These are phyloP conservation scores for Ammospiza maritima DNA, from an alignment of 2,797 vertebrate species.

Conservation along the genomic window DNA sequence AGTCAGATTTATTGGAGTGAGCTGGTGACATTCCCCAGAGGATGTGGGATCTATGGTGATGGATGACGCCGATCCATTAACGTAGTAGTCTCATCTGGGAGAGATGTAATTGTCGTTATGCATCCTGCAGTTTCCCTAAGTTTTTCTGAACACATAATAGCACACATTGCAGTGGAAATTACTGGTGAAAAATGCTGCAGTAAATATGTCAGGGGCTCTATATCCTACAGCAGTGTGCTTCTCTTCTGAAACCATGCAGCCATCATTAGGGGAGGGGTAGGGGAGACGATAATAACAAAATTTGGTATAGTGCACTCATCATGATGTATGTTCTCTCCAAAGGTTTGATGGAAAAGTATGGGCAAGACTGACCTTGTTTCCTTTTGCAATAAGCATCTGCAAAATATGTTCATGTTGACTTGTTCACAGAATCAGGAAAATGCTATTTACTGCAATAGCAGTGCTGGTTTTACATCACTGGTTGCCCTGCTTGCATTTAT, in stretches of 20 bases:
- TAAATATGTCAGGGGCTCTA: conserved; percentile 58
- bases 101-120: conserved; percentile 58
- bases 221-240: not conserved
- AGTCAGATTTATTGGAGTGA: conserved; percentile 42
- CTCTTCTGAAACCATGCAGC: not conserved
- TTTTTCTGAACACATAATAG: conserved; percentile 40
- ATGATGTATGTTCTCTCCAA: not conserved
- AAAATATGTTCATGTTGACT: not conserved
- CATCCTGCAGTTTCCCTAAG: conserved; percentile 35
- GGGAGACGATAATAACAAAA: conserved; percentile 27
- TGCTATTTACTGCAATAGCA: not conserved
- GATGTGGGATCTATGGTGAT: conserved; percentile 26
- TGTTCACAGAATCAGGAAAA: not conserved
- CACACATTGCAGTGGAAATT: not conserved
- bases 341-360: not conserved
- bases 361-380: not conserved
- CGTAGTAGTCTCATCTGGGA: conserved; percentile 35
- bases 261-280: not conserved
- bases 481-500: not conserved
- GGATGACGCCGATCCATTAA: conserved; percentile 51
- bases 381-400: not conserved
- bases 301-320: not conserved
- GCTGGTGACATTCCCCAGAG: conserved; percentile 27
- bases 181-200: conserved; percentile 54
- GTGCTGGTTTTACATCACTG: not conserved